These are phyloP conservation scores for Carduelis carduelis DNA, from an alignment of 2,797 vertebrate genomes.

Conservation along the genomic window DNA sequence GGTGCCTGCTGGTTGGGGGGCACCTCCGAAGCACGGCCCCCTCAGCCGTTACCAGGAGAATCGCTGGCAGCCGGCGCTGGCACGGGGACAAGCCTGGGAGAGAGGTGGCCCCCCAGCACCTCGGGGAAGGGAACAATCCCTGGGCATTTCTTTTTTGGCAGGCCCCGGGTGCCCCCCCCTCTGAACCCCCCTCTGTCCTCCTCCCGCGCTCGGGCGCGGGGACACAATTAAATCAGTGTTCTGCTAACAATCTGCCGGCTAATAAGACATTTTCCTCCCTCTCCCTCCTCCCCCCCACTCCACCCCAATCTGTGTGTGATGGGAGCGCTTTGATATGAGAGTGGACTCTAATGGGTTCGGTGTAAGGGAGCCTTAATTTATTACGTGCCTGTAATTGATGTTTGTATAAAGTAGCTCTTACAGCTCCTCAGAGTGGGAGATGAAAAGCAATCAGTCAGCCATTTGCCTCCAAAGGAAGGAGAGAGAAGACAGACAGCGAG, in stretches of 20 bases:
- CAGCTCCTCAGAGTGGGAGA: constrained; percentile 75
- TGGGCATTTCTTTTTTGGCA: constrained; percentile 40
- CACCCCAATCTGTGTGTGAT: constrained; percentile 50
- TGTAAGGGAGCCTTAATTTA: constrained; percentile 75
- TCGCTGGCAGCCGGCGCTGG: constrained; percentile 30
- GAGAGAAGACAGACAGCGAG: constrained; percentile 47
- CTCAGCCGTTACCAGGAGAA: background rate
- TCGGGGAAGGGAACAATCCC: constrained; percentile 19
- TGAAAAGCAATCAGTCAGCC: constrained; percentile 78
- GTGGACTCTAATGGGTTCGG: constrained; percentile 65
- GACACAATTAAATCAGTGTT: constrained; percentile 75
- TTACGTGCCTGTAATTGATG: constrained; percentile 77
- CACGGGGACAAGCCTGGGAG: constrained; percentile 5
- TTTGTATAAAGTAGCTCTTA: constrained; percentile 80
- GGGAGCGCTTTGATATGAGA: constrained; percentile 66
- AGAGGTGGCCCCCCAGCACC: constrained; percentile 19
- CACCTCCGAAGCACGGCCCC: background rate
- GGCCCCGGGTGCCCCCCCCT: background rate
- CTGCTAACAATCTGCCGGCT: constrained; percentile 72
- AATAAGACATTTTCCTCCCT: constrained; percentile 71
- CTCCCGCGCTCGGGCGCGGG: background rate
- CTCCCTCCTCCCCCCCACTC: constrained; percentile 43
- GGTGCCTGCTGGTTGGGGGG: background rate
- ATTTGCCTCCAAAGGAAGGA: constrained; percentile 72
- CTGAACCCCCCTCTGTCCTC: background rate